Evolutionary conservation across 1,140 invertebrate species (phyloP).

Genomic region (Luehdorfia chinensis): DNA sequence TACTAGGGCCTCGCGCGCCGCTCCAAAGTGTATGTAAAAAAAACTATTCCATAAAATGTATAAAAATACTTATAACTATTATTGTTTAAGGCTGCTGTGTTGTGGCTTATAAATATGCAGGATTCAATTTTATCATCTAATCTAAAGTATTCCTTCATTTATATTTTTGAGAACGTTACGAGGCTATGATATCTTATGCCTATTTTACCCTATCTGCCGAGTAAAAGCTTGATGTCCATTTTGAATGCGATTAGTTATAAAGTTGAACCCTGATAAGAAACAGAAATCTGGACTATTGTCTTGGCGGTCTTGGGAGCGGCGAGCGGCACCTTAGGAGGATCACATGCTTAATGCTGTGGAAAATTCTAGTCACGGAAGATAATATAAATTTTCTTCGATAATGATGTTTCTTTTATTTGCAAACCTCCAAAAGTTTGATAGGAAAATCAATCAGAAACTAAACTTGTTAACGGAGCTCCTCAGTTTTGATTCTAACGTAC

Average conservation of each 20-base stretch:
- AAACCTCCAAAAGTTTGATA: conserved; percentile 77
- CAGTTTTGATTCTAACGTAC: conserved; percentile 23
- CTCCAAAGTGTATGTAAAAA: conserved; percentile 35
- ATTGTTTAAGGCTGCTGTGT: conserved; percentile 70
- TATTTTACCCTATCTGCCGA: too few species aligned
- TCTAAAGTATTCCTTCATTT: conserved; percentile 13
- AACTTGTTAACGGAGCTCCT: conserved; percentile 35
- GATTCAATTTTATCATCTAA: conserved; percentile 33
- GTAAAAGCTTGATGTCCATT: too few species aligned
- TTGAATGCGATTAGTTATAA: conserved; percentile 9
- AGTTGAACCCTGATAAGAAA: conserved; percentile 33
- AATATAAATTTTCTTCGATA: conserved; percentile 62
- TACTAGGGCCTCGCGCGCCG: conserved; percentile 42
- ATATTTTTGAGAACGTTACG: too few species aligned
- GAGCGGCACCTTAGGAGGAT: conserved; percentile 51
- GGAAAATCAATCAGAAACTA: conserved; percentile 66
- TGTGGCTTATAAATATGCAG: conserved; percentile 54
- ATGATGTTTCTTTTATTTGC: conserved; percentile 63
- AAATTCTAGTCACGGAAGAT: conserved; percentile 65
- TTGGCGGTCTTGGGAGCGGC: conserved; percentile 35
- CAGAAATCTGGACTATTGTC: conserved; percentile 47
- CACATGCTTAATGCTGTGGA: conserved; percentile 53
- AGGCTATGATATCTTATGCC: too few species aligned
- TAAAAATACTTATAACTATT: conserved; percentile 76
- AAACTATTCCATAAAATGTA: conserved; percentile 56